Evolutionary conservation across 2,113 vertebrate species (phyloP), one percentile per base, ranked within the genome.

Genomic region (Pimephales promelas): DNA sequence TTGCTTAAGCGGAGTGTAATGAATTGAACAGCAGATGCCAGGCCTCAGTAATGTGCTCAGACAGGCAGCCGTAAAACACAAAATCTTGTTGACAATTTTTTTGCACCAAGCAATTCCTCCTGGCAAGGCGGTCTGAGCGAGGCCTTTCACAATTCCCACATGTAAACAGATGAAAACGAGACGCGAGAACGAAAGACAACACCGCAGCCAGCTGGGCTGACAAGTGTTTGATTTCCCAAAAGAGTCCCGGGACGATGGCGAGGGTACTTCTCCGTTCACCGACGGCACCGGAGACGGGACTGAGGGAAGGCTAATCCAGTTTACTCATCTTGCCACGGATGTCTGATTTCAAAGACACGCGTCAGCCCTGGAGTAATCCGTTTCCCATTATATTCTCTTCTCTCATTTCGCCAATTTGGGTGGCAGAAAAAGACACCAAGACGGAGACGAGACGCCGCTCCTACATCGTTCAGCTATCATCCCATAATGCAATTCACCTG

Each of bases 1-100:
- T 88, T 83, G 84, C 81, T 88, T 88, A 85, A 88, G 81, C 86
- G 71, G 34, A 72, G 83, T 71, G 54, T 87, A 87, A 87, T 85
- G 86, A 85, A 85, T 88, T 73, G 81, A 84, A 77, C 84, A 64
- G 81, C 84, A 86, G 84, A 86, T 82, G 81, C 76, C 77, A 75
- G 22, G 36, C 59, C 7, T 52, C 66, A n/a, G 77, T 88, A 83
- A 88, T 83, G 72, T 34, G 45, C 84, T 88, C 81, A 83, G 87
- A 88, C 87, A 85, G 81, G 49, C 81, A 52, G 86, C 86, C 79
- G 83, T 80, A 83, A 85, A 85, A 86, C 84, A 83, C 43, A 76
- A 81, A 85, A 81, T 88, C 87, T 81, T 86, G 87, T 83, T 87
- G 86, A 87, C 70, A 45, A 52, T 72, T 83, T 82, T 34, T 79